A percentile compares a stretch with the other conserved stretches of the same genome.
Conservation (phyloP, 2,113 vertebrate genomes). For the Halichoeres trimaculatus region DNA sequence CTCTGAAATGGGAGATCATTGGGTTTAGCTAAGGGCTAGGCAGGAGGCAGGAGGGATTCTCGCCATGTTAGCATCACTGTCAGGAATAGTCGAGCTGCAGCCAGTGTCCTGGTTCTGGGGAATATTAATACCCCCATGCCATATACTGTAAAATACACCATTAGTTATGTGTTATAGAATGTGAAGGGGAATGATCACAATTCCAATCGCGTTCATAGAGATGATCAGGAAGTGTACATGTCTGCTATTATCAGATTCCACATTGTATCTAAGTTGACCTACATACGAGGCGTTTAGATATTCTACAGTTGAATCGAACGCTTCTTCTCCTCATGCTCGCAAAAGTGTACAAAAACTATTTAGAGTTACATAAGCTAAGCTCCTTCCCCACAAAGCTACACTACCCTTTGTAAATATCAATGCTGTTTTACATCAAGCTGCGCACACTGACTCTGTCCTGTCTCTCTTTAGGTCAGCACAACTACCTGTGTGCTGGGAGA, state of each 20-base stretch:
- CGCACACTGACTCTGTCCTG: conserved; percentile 23
- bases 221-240: conserved; percentile 37
- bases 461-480: conserved; percentile 92
- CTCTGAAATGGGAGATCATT: conserved; percentile 82
- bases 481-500: conserved; percentile 98
- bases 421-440: conserved; percentile 17
- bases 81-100: conserved; percentile 65
- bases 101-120: conserved; percentile 59
- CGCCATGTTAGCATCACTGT: conserved; percentile 82
- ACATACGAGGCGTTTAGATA: conserved; percentile 31
- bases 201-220: conserved; percentile 30
- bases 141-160: conserved; percentile 55
- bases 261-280: conserved; percentile 43
- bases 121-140: conserved; percentile 50
- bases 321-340: conserved; percentile 7
- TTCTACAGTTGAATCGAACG: conserved; percentile 4
- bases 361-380: neutral
- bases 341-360: neutral
- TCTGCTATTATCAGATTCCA: conserved; percentile 20
- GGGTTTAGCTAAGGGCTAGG: conserved; percentile 80
- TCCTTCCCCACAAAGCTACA: neutral
- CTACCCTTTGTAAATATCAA: conserved; percentile 17
- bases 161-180: conserved; percentile 39
- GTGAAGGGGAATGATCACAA: conserved; percentile 45
- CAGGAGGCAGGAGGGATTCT: conserved; percentile 81